Percentiles rank a stretch among this genome's conserved stretches.
Conservation (phyloP, 1,140 invertebrate genomes). For the Lysiphlebus fabarum region DNA sequence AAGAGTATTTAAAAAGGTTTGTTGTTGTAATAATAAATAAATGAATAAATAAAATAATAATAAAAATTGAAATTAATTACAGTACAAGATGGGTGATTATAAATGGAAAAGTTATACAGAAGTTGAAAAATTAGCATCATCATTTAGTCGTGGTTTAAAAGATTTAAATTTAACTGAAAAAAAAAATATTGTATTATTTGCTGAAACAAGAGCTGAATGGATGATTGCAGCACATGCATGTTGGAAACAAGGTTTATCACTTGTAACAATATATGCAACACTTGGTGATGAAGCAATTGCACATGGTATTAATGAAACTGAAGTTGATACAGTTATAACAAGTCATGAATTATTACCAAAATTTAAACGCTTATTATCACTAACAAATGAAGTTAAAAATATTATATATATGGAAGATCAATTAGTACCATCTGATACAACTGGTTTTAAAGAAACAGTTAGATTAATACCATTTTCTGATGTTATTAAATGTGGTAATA, state of each 20-base stretch:
- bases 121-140: slow-evolving; percentile 68
- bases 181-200: slow-evolving; percentile 87
- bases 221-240: slow-evolving; percentile 90
- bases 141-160: slow-evolving; percentile 77
- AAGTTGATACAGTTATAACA: slow-evolving; percentile 86
- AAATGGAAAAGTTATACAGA: slow-evolving; percentile 84
- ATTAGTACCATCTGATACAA: slow-evolving; percentile 65
- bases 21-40: slow-evolving; percentile 12
- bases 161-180: slow-evolving; percentile 64
- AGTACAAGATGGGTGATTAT: slow-evolving; percentile 91
- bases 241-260: slow-evolving; percentile 82
- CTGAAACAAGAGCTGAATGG: slow-evolving; percentile 97
- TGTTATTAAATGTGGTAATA: slow-evolving; percentile 38
- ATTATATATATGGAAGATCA: slow-evolving; percentile 90
- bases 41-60: not conserved
- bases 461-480: slow-evolving; percentile 39
- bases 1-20: slow-evolving; percentile 91
- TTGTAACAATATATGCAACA: slow-evolving; percentile 96
- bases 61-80: slow-evolving; percentile 31
- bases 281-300: slow-evolving; percentile 93
- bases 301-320: slow-evolving; percentile 95
- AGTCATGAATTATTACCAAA: slow-evolving; percentile 86
- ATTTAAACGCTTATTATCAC: slow-evolving; percentile 73
- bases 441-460: slow-evolving; percentile 61
- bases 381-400: slow-evolving; percentile 69